Base-by-base conservation (phyloP, 2,797 vertebrate genomes). In the Gallirallus australis region DNA sequence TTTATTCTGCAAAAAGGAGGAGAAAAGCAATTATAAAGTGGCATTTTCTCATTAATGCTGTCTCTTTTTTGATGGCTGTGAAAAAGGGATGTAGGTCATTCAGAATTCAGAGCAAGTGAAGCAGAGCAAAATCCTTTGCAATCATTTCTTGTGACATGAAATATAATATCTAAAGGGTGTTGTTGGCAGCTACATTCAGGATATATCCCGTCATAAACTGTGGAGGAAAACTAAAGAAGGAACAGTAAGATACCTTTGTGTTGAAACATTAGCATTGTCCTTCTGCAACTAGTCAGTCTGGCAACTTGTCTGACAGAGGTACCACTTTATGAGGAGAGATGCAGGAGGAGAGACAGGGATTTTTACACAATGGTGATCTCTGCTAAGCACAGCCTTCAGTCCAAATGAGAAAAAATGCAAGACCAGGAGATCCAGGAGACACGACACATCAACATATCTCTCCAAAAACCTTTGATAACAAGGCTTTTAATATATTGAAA, bases 31-130 rank as follows among this genome's bases (percentile, higher is more conserved):
- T 90, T 88, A 71, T 16, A 88, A 96, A 95, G 88, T 83, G 53
- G 8, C 42, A 86, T 89, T 94, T 64, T 82, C 45, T 77, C 39
- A 81, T 94, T 95, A 84, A 86, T 17, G 8, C 11, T 82, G 69
- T 79, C 54, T 82, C n/a, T 66, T 95, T 61, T 94, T 73, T 76
- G 70, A 77, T 48, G 50, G 25, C 39, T 89, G 27, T 53, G 68
- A 60, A 39, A 69, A 89, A 82, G 6, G 20, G 28, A 80, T 84
- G 60, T 70, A 84, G 72, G 66, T 90, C 77, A 66, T 90, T 82
- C 73, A 76, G 77, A 86, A 91, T 95, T 88, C 92, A 82, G 81
- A 89, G 66, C 35, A 93, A 90, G 52, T 24, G 59, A 95, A 94
- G 66, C 45, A 77, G 15, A 92, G 84, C 24, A 87, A 93, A 96